phyloP scores from a whole-genome alignment of 2,113 vertebrate species.

The Lota lota region DNA sequence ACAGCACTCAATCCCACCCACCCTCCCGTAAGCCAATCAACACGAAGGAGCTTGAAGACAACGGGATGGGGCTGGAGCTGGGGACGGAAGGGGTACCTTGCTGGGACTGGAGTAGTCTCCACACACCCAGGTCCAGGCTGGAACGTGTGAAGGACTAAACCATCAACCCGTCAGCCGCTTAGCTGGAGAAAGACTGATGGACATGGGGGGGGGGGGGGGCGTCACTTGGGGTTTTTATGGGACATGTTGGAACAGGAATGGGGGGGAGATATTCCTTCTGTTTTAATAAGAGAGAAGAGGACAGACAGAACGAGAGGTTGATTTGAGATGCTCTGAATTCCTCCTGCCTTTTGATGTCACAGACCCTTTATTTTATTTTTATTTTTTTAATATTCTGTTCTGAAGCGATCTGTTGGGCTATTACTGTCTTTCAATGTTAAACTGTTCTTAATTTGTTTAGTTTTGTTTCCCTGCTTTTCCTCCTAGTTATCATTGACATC shows the following conservation, averaged over 20 bases:
- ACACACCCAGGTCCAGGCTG: too few species aligned
- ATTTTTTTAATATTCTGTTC: slow-evolving; percentile 27
- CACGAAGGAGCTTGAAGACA: too few species aligned
- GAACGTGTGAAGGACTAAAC: too few species aligned
- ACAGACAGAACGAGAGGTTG: slow-evolving; percentile 33
- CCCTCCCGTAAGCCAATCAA: too few species aligned
- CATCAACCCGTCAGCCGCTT: too few species aligned
- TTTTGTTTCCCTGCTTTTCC: slow-evolving; percentile 2
- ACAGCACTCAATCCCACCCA: too few species aligned
- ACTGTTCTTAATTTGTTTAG: slow-evolving; percentile 14
- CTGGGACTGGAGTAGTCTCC: too few species aligned
- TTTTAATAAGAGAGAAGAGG: slow-evolving; percentile 59
- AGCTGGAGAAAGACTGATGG: not conserved
- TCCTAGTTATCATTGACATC: slow-evolving; percentile 34
- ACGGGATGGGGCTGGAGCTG: too few species aligned
- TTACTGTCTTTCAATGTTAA: not conserved
- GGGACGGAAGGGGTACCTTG: too few species aligned
- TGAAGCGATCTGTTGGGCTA: slow-evolving; percentile 24
- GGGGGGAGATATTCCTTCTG: slow-evolving; percentile 43
- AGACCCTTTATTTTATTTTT: slow-evolving; percentile 22
- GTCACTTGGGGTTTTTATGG: not conserved
- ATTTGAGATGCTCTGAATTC: slow-evolving; percentile 50
- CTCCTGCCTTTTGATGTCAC: slow-evolving; percentile 56
- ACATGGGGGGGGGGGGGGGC: slow-evolving; percentile 8
- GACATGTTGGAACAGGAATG: not conserved